Evolutionary conservation across 2,113 vertebrate species (phyloP), one percentile per base, ranked within the genome.

Genomic region (Zeus faber): DNA sequence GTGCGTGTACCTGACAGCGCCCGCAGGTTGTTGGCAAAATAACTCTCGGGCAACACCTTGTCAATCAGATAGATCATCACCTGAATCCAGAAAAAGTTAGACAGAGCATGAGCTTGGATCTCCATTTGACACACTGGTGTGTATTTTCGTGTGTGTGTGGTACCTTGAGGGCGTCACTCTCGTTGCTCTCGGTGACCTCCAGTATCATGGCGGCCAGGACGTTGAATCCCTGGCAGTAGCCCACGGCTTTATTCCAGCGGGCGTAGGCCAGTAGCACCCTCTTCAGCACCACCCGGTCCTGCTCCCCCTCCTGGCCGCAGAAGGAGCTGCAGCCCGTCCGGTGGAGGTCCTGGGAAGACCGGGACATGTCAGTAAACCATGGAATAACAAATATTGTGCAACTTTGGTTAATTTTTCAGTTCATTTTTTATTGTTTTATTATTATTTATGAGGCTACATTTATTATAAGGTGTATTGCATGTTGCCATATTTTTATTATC

Each of bases 1-100:
- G 26, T 26, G 37, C 3, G 3, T 48, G 43, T 61, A 85, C 85
- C 97, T 51, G 95, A 98, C 10, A 99, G 82, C 0, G 96, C 93
- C 14, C 92, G 93, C 49, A 99, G 91, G 70, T 98, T 99, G 85
- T 99, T 96, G 70, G 96, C 97, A 87, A 99, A 99, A 77, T 99
- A 99, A 76, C 95, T 98, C 53, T 98, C 94, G 3, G 97, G 97
- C 76, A 99, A 92, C 46, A 99, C 97, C 71, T 98, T 98, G 87
- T 99, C 96, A 23, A 99, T 99, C 65, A 99, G 82, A 65, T 98
- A 98, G 85, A 99, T 97, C 97, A 99, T 98, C 70, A 99, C 94
- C 97, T 99, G 74, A 41, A 63, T 0, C 25, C 0, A 40, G 11
- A 44, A 6, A 41, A 40, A 39, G 10, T 14, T 8, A 33, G 13